Evolutionary conservation across 1,140 invertebrate species (phyloP).

Genomic region (Hylaeus volcanicus): DNA sequence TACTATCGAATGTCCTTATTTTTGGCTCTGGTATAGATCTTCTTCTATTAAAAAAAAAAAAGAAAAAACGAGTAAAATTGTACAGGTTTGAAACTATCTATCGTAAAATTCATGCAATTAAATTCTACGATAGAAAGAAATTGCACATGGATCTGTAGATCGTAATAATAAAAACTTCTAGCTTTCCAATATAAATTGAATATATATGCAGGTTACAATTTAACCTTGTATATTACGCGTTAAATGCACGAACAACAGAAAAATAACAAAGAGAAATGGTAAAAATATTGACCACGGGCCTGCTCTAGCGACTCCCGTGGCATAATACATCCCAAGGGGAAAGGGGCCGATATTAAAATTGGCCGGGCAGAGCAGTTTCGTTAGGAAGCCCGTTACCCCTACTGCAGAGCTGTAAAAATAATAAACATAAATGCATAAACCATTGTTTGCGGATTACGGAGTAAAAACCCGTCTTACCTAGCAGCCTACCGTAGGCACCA

Average conservation of each 20-base stretch:
- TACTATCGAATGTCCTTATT: too few relatives aligned
- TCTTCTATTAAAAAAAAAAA: too few relatives aligned
- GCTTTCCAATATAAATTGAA: too few relatives aligned
- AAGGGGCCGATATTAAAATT: slow-evolving; percentile 23
- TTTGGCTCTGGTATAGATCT: too few relatives aligned
- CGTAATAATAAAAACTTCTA: too few relatives aligned
- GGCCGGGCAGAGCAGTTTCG: background rate
- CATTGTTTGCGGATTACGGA: slow-evolving; percentile 60
- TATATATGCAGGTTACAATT: too few relatives aligned
- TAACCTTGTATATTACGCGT: background rate
- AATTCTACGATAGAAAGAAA: too few relatives aligned
- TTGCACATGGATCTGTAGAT: too few relatives aligned
- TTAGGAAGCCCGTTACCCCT: slow-evolving; percentile 34
- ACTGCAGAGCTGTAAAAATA: slow-evolving; percentile 67
- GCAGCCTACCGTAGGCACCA: slow-evolving; percentile 11
- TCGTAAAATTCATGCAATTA: too few relatives aligned
- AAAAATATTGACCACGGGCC: background rate
- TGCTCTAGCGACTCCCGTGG: background rate
- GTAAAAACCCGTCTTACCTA: slow-evolving; percentile 60
- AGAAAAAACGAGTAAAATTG: too few relatives aligned
- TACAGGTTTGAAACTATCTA: too few relatives aligned
- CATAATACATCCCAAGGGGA: background rate
- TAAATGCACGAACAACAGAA: background rate
- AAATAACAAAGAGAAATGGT: background rate
- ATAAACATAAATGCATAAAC: slow-evolving; percentile 72